A percentile compares a stretch with the other conserved stretches of the same genome.
Evolutionary conservation across 2,113 vertebrate species (phyloP).

Genomic region (Alligator mississippiensis): DNA sequence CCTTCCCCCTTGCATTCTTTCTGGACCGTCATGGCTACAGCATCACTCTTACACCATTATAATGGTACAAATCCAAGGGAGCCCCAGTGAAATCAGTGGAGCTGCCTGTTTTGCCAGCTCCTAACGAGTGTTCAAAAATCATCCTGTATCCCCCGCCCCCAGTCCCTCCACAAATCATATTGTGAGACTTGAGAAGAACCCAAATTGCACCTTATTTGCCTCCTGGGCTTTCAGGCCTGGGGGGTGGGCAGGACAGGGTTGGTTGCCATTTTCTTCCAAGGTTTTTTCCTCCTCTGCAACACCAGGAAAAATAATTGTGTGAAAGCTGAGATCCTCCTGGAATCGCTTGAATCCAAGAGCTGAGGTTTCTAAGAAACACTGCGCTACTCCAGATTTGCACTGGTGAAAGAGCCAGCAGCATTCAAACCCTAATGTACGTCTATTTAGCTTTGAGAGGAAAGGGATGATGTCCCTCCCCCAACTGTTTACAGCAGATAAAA

Average conservation of each 20-base stretch:
- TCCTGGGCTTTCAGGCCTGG: background rate
- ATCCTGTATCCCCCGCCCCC: background rate
- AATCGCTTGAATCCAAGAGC: background rate
- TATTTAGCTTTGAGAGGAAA: background rate
- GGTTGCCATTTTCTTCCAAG: background rate
- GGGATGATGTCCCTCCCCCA: background rate
- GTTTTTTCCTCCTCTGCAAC: background rate
- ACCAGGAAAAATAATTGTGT: no score
- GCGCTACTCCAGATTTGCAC: background rate
- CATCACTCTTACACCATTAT: background rate
- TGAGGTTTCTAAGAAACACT: background rate
- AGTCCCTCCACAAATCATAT: background rate
- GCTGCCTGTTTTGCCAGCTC: background rate
- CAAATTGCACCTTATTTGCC: background rate
- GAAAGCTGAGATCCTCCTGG: no score
- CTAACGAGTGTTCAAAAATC: background rate
- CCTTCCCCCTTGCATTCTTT: no score
- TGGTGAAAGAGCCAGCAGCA: background rate
- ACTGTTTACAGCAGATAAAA: conserved; percentile 1
- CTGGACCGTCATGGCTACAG: background rate
- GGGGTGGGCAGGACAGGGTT: background rate
- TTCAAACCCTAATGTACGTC: background rate
- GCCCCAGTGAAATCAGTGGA: background rate
- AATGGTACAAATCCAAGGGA: background rate
- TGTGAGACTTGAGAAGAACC: background rate